Percentiles rank a stretch among this genome's conserved stretches.
Conservation (phyloP, 1,140 invertebrate species). For the Cyclina sinensis region DNA sequence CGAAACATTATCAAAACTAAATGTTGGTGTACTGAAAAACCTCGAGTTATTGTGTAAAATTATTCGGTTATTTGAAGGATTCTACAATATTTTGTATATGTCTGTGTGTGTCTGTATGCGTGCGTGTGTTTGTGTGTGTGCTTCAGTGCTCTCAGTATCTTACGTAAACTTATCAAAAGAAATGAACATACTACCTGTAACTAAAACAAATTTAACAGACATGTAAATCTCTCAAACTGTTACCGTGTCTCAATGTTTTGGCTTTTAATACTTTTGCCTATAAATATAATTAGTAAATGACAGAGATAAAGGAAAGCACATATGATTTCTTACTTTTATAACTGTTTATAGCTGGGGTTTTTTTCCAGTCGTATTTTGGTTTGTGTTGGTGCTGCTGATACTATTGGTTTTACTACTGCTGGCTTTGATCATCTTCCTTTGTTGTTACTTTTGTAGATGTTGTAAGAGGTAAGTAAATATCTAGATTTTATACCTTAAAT, state of each 20-base stretch:
- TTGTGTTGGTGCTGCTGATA: slow-evolving; percentile 40
- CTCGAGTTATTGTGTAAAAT: too few species aligned
- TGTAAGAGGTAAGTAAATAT: slow-evolving; percentile 58
- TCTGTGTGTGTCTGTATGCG: too few species aligned
- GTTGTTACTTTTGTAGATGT: slow-evolving; percentile 56
- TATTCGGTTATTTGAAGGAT: too few species aligned
- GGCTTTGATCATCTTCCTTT: slow-evolving; percentile 32
- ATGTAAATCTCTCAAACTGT: background rate
- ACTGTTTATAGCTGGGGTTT: too few species aligned
- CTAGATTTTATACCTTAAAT: too few species aligned
- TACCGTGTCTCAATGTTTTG: background rate
- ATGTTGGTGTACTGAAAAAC: too few species aligned
- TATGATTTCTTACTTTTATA: background rate
- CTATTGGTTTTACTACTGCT: slow-evolving; percentile 31
- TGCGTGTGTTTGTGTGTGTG: background rate
- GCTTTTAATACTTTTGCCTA: background rate
- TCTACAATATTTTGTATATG: too few species aligned
- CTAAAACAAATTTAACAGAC: background rate
- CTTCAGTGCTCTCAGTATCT: background rate
- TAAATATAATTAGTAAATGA: too few species aligned
- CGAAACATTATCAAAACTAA: too few species aligned
- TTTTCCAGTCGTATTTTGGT: slow-evolving; percentile 52
- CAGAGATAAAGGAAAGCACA: too few species aligned
- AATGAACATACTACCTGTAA: background rate
- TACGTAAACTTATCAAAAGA: background rate